phyloP scores from a whole-genome alignment of 30 jellyfish, hydroid and myxozoan species.

The Chironex yamaguchii region DNA sequence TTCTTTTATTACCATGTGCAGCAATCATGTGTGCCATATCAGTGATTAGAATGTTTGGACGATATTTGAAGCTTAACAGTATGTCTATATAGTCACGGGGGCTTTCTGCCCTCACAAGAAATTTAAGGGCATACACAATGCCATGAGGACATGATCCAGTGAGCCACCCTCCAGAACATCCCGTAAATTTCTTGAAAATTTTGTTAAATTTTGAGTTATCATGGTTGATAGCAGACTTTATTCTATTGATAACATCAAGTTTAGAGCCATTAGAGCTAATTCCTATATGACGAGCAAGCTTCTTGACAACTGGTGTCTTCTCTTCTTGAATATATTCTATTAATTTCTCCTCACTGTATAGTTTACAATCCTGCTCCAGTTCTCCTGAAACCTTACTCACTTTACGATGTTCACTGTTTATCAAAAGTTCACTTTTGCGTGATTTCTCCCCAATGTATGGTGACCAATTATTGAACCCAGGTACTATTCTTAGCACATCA shows the following conservation, averaged over 20 bases:
- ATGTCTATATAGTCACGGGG: conserved; percentile 59
- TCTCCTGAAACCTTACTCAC: conserved; percentile 19
- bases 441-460: conserved; percentile 40
- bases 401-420: conserved; percentile 49
- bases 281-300: conserved; percentile 22
- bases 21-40: conserved; percentile 80
- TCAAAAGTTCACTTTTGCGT: background rate
- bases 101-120: conserved; percentile 55
- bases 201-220: conserved; percentile 22
- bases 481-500: background rate
- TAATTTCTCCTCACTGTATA: conserved; percentile 39
- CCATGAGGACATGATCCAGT: conserved; percentile 59
- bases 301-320: background rate
- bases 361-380: conserved; percentile 19
- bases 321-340: conserved; percentile 4
- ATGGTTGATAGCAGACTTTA: background rate
- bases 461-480: conserved; percentile 50
- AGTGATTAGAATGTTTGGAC: conserved; percentile 36
- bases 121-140: conserved; percentile 42
- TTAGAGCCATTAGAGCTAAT: conserved; percentile 11
- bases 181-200: conserved; percentile 34
- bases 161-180: conserved; percentile 68
- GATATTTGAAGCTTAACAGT: conserved; percentile 30
- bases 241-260: conserved; percentile 29
- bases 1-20: conserved; percentile 14